Conservation (phyloP, 2,797 vertebrate genomes). For the Syncerus caffer region DNA sequence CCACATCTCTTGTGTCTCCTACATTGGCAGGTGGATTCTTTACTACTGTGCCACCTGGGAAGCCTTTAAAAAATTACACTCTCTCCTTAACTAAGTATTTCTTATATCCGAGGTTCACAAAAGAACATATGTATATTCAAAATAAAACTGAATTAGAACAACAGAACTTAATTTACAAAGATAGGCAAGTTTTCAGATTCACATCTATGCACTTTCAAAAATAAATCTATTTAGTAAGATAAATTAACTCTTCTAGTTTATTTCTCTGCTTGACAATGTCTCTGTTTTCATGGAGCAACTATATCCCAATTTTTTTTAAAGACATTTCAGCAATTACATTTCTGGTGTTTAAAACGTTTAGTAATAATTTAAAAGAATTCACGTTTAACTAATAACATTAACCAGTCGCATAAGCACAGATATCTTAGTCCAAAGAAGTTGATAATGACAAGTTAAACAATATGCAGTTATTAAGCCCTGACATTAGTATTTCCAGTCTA, state of each 20-base stretch:
- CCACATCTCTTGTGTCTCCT: background rate
- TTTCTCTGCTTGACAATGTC: background rate
- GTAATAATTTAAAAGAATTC: background rate
- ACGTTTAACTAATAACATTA: slow-evolving; percentile 44
- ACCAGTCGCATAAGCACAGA: background rate
- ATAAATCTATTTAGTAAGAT: background rate
- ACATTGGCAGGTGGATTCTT: background rate
- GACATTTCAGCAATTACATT: background rate
- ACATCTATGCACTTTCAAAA: background rate
- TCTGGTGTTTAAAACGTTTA: background rate
- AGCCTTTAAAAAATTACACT: background rate
- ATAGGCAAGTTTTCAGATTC: background rate
- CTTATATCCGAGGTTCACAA: background rate
- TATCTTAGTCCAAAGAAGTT: slow-evolving; percentile 57
- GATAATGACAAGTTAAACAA: background rate
- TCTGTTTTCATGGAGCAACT: background rate
- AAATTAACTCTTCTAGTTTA: background rate
- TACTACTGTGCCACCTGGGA: background rate
- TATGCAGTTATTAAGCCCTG: background rate
- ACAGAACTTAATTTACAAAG: background rate
- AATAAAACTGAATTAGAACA: slow-evolving; percentile 13
- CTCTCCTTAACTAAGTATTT: background rate
- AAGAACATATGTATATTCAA: background rate
- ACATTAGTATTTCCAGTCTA: background rate
- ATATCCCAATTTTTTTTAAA: background rate